A percentile compares a stretch with the other conserved stretches of the same genome.
These are phyloP conservation scores for Bubo blakistoni DNA, from an alignment of 2,113 vertebrate genomes.

Conservation along the genomic window DNA sequence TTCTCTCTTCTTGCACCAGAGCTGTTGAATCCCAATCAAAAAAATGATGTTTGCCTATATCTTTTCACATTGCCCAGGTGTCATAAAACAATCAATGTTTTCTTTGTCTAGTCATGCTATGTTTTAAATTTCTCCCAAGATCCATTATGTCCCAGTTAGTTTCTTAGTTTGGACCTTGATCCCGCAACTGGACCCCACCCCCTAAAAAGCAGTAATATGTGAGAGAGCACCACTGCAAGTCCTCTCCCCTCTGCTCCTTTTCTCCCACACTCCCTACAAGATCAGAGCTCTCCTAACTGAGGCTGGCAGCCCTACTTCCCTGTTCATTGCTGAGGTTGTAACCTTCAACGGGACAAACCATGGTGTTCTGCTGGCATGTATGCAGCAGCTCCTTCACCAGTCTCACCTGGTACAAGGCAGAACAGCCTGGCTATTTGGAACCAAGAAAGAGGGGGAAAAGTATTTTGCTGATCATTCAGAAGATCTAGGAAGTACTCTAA, in stretches of 20 bases:
- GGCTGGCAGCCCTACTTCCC: neutral
- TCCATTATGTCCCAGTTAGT: neutral
- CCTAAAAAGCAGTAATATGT: fast-evolving
- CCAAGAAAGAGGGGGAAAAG: fast-evolving
- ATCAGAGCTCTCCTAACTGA: neutral
- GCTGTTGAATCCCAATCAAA: neutral
- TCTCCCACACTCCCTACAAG: neutral
- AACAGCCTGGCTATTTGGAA: neutral
- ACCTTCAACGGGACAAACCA: fast-evolving
- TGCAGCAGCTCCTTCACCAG: neutral
- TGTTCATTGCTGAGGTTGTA: neutral
- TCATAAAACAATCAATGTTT: neutral
- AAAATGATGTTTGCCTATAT: neutral
- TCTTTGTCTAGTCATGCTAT: neutral
- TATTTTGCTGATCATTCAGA: neutral
- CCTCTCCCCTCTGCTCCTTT: neutral
- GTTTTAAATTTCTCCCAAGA: neutral
- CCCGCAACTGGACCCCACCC: fast-evolving
- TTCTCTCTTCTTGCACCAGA: neutral
- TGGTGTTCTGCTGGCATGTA: fast-evolving
- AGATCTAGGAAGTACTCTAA: neutral
- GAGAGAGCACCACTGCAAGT: neutral
- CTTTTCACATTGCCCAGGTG: neutral
- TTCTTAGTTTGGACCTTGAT: neutral
- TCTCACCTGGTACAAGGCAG: neutral